Conservation (phyloP, 2,888 invertebrate genomes). For the Diloba caeruleocephala region DNA sequence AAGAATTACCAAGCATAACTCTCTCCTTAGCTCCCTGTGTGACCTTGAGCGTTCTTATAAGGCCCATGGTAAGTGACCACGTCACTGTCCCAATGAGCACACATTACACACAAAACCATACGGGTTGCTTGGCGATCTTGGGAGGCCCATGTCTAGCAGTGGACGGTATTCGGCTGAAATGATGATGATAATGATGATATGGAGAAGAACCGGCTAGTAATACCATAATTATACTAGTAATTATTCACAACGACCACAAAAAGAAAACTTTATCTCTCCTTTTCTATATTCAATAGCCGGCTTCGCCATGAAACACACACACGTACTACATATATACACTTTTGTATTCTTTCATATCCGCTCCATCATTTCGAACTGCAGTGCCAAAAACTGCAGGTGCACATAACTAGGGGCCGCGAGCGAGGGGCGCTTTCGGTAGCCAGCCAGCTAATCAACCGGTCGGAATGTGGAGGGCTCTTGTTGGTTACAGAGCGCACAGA, state of each 20-base stretch:
- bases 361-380: constrained; percentile 48
- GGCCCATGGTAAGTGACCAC: no score
- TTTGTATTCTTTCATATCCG: constrained; percentile 49
- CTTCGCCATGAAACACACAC: constrained; percentile 7
- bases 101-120: no score
- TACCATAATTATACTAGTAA: no score
- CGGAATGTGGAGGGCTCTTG: constrained; percentile 66
- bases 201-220: no score
- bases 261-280: constrained; percentile 33
- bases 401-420: constrained; percentile 50
- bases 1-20: no score
- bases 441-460: constrained; percentile 69
- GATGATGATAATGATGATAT: no score
- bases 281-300: constrained; percentile 34
- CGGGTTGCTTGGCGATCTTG: no score
- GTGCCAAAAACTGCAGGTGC: constrained; percentile 69
- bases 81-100: no score
- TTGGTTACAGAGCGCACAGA: constrained; percentile 47
- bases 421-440: constrained; percentile 44
- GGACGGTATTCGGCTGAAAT: no score
- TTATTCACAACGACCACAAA: constrained; percentile 35
- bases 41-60: no score
- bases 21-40: no score
- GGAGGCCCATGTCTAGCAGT: no score
- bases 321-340: constrained; percentile 14